Evolutionary conservation across 2,113 vertebrate genomes (phyloP), one percentile per base, ranked within the genome.

Genomic region (Tylochromis polylepis): DNA sequence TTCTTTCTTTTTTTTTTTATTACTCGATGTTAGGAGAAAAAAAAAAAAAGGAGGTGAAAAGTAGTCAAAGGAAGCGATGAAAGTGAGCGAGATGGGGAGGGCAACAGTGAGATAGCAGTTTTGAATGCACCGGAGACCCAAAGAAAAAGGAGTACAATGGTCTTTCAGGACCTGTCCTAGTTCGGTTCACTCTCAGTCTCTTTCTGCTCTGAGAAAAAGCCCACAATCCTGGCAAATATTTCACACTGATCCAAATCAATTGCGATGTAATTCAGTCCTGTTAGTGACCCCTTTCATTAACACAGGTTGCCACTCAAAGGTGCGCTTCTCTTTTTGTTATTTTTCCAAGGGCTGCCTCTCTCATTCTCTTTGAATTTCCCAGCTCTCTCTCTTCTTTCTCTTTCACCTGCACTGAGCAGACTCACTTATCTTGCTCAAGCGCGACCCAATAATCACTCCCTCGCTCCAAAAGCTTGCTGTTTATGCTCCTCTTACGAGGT

Each of bases 161-260:
- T 94, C 95, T 95, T 94, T 94, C 84, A 95, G 95, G 94, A 94
- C 93, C 85, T 94, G 94, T 91, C 94, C 95, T 90, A 95, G 92
- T 94, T 95, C 81, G 81, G 85, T 83, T 88, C 79, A 6, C 77
- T 87, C 82, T 83, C 81, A 82, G 67, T 49, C 10, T 86, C 65
- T 89, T 86, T 90, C 84, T 85, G 38, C 86, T 78, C 84, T 86
- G 53, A 85, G 82, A 90, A 93, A 87, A 87, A 78, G 85, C 89
- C 49, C 55, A 15, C 43, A 78, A 56, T 85, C 88, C 78, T 86
- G 53, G 84, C 78, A 89, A 84, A 87, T 89, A 84, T 72, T 86
- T 91, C 58, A 59, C 83, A 70, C 24, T 12, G 43, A 87, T 88
- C 65, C 85, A 59, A 82, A 92, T 93, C 91, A 91, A 78, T 81